phyloP scores from a whole-genome alignment of 1,140 invertebrate genomes.

The Meloidogyne exigua region DNA sequence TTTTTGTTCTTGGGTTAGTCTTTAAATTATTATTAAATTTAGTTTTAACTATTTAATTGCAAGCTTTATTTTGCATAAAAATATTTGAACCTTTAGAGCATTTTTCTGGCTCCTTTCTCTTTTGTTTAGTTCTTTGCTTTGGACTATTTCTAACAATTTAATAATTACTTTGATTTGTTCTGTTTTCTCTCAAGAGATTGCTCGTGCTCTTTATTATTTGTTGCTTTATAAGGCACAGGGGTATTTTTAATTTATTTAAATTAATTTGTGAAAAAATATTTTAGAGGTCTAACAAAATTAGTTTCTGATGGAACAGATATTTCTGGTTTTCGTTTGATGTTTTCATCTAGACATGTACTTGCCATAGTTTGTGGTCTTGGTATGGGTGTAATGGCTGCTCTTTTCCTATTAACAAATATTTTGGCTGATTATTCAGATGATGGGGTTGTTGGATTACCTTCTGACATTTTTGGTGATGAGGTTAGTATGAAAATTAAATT shows the following conservation, averaged over 20 bases:
- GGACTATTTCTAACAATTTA: slow-evolving; percentile 9
- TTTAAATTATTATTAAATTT: slow-evolving; percentile 2
- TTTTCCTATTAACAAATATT: slow-evolving; percentile 48
- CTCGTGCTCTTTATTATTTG: slow-evolving; percentile 38
- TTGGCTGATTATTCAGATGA: slow-evolving; percentile 44
- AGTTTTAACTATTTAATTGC: no score
- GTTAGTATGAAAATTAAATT: neutral
- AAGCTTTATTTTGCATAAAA: no score
- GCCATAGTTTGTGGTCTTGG: slow-evolving; percentile 51
- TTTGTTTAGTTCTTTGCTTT: slow-evolving; percentile 39
- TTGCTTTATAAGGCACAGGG: slow-evolving; percentile 45
- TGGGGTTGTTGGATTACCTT: slow-evolving; percentile 48
- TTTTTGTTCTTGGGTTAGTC: slow-evolving; percentile 46
- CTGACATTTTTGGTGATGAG: slow-evolving; percentile 21
- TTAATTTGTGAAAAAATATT: slow-evolving; percentile 8
- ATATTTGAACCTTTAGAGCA: slow-evolving; percentile 16
- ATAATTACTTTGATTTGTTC: slow-evolving; percentile 33
- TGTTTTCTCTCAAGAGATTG: slow-evolving; percentile 38
- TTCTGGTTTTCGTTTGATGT: slow-evolving; percentile 38
- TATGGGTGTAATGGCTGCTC: slow-evolving; percentile 49
- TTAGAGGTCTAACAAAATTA: slow-evolving; percentile 38
- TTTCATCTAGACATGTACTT: slow-evolving; percentile 47
- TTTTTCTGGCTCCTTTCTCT: slow-evolving; percentile 49
- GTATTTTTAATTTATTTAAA: slow-evolving; percentile 6
- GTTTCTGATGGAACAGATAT: slow-evolving; percentile 45